Conservation (phyloP, 2,888 invertebrate genomes). For the Leucozona laternaria region DNA sequence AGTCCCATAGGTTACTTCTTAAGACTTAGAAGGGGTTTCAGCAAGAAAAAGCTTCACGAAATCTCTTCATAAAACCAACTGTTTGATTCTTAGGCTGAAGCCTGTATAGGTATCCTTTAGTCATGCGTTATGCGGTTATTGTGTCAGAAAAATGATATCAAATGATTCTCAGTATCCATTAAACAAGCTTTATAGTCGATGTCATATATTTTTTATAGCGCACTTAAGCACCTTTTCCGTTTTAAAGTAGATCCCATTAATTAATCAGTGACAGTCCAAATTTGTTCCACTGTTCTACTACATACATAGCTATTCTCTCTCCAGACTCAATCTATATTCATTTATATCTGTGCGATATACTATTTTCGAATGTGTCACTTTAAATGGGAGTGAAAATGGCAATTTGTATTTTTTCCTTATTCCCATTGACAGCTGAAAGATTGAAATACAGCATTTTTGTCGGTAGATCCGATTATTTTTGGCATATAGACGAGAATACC, state of each 20-base stretch:
- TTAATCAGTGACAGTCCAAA: slow-evolving; percentile 59
- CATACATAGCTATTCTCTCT: not conserved
- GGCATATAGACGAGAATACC: slow-evolving; percentile 26
- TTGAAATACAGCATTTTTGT: slow-evolving; percentile 57
- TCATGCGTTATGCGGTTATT: not conserved
- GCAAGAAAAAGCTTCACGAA: no score
- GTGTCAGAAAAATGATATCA: not conserved
- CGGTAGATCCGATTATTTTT: slow-evolving; percentile 11
- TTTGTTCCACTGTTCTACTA: slow-evolving; percentile 15
- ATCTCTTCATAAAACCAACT: no score
- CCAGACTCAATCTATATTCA: slow-evolving; percentile 13
- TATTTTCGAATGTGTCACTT: slow-evolving; percentile 67
- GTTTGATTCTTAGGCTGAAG: no score
- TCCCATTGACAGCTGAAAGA: slow-evolving; percentile 61
- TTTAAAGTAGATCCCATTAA: slow-evolving; percentile 20
- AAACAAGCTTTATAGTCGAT: not conserved
- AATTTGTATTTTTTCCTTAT: slow-evolving; percentile 65
- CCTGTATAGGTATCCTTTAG: no score
- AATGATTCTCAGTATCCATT: not conserved
- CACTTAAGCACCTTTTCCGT: not conserved
- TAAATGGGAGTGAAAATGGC: slow-evolving; percentile 61
- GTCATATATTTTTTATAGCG: not conserved
- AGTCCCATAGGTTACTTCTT: no score
- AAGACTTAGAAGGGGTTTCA: no score
- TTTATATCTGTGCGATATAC: slow-evolving; percentile 47